Percentiles rank a stretch among this genome's conserved stretches.
These are phyloP conservation scores for Spilogale gracilis DNA, from an alignment of 2,113 vertebrate species.

Conservation along the genomic window DNA sequence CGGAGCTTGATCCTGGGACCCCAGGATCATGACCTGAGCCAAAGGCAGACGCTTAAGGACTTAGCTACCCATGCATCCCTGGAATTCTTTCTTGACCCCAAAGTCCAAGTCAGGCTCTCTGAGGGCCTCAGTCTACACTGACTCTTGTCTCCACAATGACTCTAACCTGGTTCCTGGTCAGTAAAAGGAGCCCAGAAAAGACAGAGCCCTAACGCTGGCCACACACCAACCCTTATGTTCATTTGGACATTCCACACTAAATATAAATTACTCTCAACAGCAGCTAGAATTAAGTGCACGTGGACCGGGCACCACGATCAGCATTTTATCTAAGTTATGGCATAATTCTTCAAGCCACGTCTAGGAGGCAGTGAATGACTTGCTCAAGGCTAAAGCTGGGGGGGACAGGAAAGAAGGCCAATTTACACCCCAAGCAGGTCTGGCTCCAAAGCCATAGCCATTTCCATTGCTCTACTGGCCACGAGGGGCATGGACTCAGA, in stretches of 20 bases:
- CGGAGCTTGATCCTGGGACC: too few relatives aligned
- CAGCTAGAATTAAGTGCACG: constrained; percentile 48
- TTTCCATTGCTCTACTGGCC: not conserved
- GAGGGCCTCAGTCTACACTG: not conserved
- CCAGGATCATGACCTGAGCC: too few relatives aligned
- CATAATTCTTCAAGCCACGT: constrained; percentile 33
- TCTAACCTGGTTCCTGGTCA: not conserved
- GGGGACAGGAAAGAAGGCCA: not conserved
- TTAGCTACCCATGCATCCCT: too few relatives aligned
- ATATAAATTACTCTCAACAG: constrained; percentile 38
- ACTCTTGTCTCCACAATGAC: not conserved
- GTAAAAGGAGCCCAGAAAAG: not conserved
- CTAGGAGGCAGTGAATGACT: constrained; percentile 46
- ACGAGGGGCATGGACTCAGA: not conserved
- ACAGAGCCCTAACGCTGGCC: not conserved
- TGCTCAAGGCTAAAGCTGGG: constrained; percentile 52
- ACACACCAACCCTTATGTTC: not conserved
- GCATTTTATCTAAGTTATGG: constrained; percentile 45
- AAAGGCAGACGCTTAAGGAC: too few relatives aligned
- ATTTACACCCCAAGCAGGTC: constrained; percentile 15
- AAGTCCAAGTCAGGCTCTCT: not conserved
- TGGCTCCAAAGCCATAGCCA: not conserved
- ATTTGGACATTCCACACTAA: constrained; percentile 22
- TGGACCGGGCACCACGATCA: constrained; percentile 27
- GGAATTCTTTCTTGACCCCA: not conserved